These are phyloP conservation scores for Pelodytes ibericus DNA, from an alignment of 2,797 vertebrate species.

Conservation along the genomic window DNA sequence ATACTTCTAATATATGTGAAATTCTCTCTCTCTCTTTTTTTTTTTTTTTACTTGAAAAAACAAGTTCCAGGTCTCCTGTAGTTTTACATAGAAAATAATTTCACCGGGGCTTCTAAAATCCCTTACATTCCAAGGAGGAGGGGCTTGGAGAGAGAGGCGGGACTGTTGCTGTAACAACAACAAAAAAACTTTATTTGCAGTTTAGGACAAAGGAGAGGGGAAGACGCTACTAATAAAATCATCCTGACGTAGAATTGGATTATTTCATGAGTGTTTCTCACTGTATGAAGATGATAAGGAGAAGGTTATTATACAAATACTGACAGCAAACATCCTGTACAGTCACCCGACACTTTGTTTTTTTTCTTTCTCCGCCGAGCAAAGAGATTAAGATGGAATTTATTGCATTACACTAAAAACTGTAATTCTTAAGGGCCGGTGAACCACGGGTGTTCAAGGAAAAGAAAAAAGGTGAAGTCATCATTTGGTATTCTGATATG, in stretches of 20 bases:
- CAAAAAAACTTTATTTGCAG: too few species aligned
- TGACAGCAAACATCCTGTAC: neutral
- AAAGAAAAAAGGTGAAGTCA: neutral
- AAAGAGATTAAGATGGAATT: neutral
- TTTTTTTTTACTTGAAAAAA: too few species aligned
- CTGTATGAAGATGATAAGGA: slow-evolving; percentile 20
- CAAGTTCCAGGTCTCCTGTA: too few species aligned
- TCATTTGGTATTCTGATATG: too few species aligned
- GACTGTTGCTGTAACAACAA: too few species aligned
- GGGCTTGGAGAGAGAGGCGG: too few species aligned
- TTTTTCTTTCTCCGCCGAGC: too few species aligned
- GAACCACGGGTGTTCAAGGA: neutral
- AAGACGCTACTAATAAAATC: neutral
- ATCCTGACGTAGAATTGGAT: neutral
- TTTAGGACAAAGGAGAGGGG: too few species aligned
- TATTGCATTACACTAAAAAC: neutral
- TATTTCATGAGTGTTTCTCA: slow-evolving; percentile 7
- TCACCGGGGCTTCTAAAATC: too few species aligned
- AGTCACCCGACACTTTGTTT: neutral
- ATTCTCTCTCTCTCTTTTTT: neutral
- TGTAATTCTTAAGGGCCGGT: neutral
- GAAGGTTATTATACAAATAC: slow-evolving; percentile 9
- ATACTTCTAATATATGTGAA: too few species aligned
- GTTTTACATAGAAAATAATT: too few species aligned
- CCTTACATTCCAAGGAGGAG: too few species aligned